phyloP scores from a whole-genome alignment of 2,888 invertebrate genomes.

The Aphidius colemani region DNA sequence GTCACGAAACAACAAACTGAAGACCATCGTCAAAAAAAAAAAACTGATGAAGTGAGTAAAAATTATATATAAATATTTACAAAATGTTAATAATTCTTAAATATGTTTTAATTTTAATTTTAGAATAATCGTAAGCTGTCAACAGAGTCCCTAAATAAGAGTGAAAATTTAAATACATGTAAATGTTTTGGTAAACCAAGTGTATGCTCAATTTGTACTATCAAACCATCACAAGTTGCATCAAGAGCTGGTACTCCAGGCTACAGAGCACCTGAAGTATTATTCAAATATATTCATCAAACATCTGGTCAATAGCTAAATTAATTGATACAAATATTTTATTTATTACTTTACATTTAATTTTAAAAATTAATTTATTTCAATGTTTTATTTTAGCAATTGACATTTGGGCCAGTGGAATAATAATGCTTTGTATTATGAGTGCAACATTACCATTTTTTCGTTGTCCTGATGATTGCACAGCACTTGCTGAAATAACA shows the following conservation, averaged over 20 bases:
- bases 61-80: too few relatives aligned
- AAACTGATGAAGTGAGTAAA: constrained; percentile 42
- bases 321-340: constrained; percentile 9
- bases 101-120: too few relatives aligned
- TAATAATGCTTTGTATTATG: constrained; percentile 78
- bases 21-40: constrained; percentile 37
- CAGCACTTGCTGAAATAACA: constrained; percentile 82
- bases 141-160: constrained; percentile 34
- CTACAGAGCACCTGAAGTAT: constrained; percentile 85
- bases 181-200: constrained; percentile 70
- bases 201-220: constrained; percentile 72
- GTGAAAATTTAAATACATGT: constrained; percentile 61
- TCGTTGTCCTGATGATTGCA: constrained; percentile 77
- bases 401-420: constrained; percentile 88
- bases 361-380: background rate
- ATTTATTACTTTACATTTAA: background rate
- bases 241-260: constrained; percentile 89
- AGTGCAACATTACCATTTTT: constrained; percentile 85
- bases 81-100: too few relatives aligned
- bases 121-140: constrained; percentile 5
- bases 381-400: constrained; percentile 65
- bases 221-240: constrained; percentile 71
- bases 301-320: constrained; percentile 65
- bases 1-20: constrained; percentile 25
- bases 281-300: constrained; percentile 79